phyloP scores from a whole-genome alignment of 2,113 vertebrate species.

The Clarias gariepinus region DNA sequence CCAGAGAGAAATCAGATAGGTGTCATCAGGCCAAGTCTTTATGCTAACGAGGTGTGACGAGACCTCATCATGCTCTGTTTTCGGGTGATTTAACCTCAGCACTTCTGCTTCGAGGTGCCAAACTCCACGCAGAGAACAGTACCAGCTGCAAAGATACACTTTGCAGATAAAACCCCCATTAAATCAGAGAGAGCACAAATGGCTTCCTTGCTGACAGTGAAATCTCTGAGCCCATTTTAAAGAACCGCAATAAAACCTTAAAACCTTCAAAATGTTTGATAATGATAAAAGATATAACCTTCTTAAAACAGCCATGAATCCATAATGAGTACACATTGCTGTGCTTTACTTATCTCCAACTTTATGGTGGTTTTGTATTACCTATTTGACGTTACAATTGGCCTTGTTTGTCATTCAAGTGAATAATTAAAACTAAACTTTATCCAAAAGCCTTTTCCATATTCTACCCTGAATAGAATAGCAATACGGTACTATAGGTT shows the following conservation, averaged over 20 bases:
- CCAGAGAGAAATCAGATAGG: slow-evolving; percentile 20
- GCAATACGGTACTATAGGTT: slow-evolving; percentile 10
- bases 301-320: slow-evolving; percentile 28
- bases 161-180: not conserved
- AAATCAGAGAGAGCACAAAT: slow-evolving; percentile 38
- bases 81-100: slow-evolving; percentile 28
- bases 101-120: slow-evolving; percentile 16
- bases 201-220: slow-evolving; percentile 25
- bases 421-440: slow-evolving; percentile 34
- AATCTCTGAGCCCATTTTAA: slow-evolving; percentile 13
- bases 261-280: slow-evolving; percentile 32
- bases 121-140: slow-evolving; percentile 10
- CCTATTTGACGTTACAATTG: not conserved
- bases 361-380: slow-evolving; percentile 23
- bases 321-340: slow-evolving; percentile 17
- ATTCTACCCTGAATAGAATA: not conserved
- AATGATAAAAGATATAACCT: slow-evolving; percentile 33
- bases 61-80: slow-evolving; percentile 35
- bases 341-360: not conserved
- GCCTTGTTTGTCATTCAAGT: slow-evolving; percentile 9
- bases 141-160: not conserved
- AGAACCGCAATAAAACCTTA: slow-evolving; percentile 37
- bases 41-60: slow-evolving; percentile 45
- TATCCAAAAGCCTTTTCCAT: not conserved
- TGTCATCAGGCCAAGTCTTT: slow-evolving; percentile 29